A percentile compares a stretch with the other conserved stretches of the same genome.
Conservation (phyloP, 2,888 invertebrate species). For the Chrysolina americana region DNA sequence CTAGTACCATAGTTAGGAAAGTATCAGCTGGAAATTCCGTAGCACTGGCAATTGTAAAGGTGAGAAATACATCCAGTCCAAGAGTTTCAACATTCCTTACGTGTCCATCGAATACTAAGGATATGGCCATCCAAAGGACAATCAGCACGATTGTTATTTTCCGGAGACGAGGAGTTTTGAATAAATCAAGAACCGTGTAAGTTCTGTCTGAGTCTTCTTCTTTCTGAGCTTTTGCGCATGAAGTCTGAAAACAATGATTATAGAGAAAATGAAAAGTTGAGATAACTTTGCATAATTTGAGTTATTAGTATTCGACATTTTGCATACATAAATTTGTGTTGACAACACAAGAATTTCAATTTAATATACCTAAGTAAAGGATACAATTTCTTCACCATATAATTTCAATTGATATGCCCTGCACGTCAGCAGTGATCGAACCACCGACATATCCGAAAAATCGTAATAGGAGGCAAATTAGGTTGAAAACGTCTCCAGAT, state of each 20-base stretch:
- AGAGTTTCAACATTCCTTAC: constrained; percentile 89
- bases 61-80: constrained; percentile 86
- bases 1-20: constrained; percentile 82
- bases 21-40: constrained; percentile 91
- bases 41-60: constrained; percentile 87
- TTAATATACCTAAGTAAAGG: no score
- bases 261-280: no score
- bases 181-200: constrained; percentile 86
- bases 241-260: constrained; percentile 71
- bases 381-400: no score
- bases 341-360: no score
- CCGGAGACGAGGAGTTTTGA: constrained; percentile 83
- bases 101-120: constrained; percentile 90
- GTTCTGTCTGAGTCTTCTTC: constrained; percentile 80
- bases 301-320: no score
- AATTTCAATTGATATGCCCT: no score
- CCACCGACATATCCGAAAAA: no score
- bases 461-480: no score
- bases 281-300: no score
- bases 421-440: no score
- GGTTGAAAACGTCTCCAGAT: no score
- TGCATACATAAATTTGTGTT: no score
- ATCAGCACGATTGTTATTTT: constrained; percentile 84
- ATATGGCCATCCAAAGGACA: constrained; percentile 92
- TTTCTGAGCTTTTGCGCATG: constrained; percentile 78